Conservation (phyloP, 2,888 invertebrate species). For the Drosophila fungiperda region DNA sequence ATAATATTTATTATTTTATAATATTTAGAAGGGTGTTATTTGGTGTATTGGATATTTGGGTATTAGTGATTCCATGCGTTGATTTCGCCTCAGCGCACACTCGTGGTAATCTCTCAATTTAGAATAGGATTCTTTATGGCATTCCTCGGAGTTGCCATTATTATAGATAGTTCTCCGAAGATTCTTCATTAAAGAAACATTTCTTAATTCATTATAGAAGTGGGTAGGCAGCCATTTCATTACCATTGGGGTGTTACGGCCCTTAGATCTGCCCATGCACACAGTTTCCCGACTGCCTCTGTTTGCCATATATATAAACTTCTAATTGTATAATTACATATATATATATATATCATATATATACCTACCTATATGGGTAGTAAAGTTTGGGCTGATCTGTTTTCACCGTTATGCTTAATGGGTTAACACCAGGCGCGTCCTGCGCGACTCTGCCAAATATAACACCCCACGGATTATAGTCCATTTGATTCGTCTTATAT, state of each 20-base stretch:
- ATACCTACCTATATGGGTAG: conserved; percentile 18
- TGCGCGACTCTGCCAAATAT: conserved; percentile 36
- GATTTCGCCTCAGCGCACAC: conserved; percentile 20
- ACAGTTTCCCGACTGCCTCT: neutral
- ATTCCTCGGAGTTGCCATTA: conserved; percentile 2
- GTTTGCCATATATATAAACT: neutral
- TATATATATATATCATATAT: neutral
- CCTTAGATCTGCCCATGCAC: conserved; percentile 16
- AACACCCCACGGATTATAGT: conserved; percentile 40
- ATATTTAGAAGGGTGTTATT: neutral
- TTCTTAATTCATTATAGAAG: too few relatives aligned
- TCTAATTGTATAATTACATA: neutral
- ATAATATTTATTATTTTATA: too few relatives aligned
- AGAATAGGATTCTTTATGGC: conserved; percentile 1
- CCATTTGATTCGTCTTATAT: conserved; percentile 26
- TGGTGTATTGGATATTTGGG: conserved; percentile 32
- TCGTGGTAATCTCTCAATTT: neutral
- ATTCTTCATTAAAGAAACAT: too few relatives aligned
- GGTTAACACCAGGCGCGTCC: neutral
- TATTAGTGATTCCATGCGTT: conserved; percentile 32
- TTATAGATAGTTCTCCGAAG: conserved; percentile 2
- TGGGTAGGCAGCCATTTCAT: neutral
- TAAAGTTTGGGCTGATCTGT: accelerated
- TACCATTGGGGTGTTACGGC: conserved; percentile 18
- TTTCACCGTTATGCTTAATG: neutral